Evolutionary conservation across 1,140 invertebrate species (phyloP), one percentile per base, ranked within the genome.

Genomic region (Caenorhabditis briggsae): DNA sequence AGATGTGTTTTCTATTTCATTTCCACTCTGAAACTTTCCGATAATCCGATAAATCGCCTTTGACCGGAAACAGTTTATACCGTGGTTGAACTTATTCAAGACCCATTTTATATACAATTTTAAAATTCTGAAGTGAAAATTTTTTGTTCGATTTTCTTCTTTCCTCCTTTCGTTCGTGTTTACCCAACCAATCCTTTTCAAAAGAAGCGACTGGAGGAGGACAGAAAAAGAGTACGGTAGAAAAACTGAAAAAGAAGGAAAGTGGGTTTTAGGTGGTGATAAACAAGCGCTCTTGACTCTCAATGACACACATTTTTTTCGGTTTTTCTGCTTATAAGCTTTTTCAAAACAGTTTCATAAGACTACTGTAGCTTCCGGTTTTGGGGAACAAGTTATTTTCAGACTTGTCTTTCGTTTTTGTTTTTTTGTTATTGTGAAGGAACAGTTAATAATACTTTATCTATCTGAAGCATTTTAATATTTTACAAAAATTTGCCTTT

Each of bases 121-220:
- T 50, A 16, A 12, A 50, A 50, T 11, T 78, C 0, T 48, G 18
- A 48, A 70, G 6, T 70, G 16, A 70, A 70, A 70, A 2, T 33
- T 33, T 33, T 33, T 33, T 41, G 64, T 70, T 70, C 41, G 12
- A 5, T 16, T 3, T 50, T 23, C 23, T n/a, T 20, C 59, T 48
- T 78, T 23, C n/a, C n/a, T 23, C 7, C 7, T 78, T 53, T 78
- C 70, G 16, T 23, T n/a, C 46, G 23, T 78, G 46, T 78, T 78
- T 78, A 41, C 70, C 70, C 70, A 78, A 50, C 70, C 70, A 78
- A 78, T 53, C 70, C 70, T 53, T 78, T 78, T 78, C n/a, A 46
- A 46, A 53, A 70, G 46, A 18, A 70, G 43, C 64, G 64, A 70
- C 46, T 46, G 64, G 41, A 70, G 64, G 11, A 46, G n/a, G 33